Evolutionary conservation across 2,888 invertebrate genomes (phyloP), one percentile per base, ranked within the genome.

Genomic region (Gerosis bhagava): DNA sequence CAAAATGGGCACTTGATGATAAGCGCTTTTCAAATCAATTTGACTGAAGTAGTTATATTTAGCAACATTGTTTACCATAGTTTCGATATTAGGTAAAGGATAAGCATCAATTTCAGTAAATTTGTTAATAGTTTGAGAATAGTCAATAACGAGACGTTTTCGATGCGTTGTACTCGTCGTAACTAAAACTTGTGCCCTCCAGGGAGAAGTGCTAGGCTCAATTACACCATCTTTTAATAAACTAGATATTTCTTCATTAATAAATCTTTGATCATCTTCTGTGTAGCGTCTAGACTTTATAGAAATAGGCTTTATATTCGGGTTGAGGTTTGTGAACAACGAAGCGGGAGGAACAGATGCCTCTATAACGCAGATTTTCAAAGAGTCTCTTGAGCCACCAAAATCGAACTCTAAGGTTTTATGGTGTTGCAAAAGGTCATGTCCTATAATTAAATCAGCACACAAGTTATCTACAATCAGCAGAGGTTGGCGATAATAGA

Each of bases 1-100:
- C 1, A 48, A 6, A 1, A 53, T 53, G 1, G 50, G 50, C 4
- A 53, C 34, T 34, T 48, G 48, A 10, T 53, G 50, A 17, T 53
- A 53, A 2, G 50, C 44, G 10, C 44, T 45, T 15, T 45, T 36
- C 2, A 50, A n/a, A 12, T 53, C 47, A 8, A 50, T 53, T 31
- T 42, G 34, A 7, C 42, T 37, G 8, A 53, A 50, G 10, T 31
- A 13, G n/a, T 28, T 19, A 13, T 13, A 24, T 15, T 36, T 36
- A 1, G 35, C 24, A 1, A 36, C 13, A n/a, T n/a, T n/a, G 1
- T 13, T 24, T 5, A 15, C 1, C 5, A 24, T 22, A 8, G 15
- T 13, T 15, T 35, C 35, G 4, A 35, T 35, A 15, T 22, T 35
- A 2, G 35, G 35, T 11, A 35, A 35, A 0, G 35, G 35, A 11